phyloP scores from a whole-genome alignment of 2,888 invertebrate genomes.

The Hydrotaea cyrtoneurina region DNA sequence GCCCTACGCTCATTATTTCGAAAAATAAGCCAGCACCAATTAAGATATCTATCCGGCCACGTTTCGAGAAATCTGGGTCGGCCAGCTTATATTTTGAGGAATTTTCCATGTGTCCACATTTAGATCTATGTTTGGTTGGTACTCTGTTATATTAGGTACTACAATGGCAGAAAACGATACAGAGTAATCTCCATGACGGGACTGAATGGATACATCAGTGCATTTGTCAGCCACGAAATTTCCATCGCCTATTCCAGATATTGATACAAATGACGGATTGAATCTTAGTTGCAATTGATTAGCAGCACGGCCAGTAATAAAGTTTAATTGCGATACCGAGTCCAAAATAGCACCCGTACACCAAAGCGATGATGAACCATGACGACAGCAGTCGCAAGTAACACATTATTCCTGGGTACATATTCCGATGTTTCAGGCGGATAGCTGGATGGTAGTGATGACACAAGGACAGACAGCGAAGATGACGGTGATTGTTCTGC shows the following conservation, averaged over 20 bases:
- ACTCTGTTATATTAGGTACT: constrained; percentile 62
- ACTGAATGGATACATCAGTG: constrained; percentile 31
- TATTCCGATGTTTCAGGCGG: no score
- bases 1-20: constrained; percentile 65
- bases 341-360: constrained; percentile 25
- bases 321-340: constrained; percentile 49
- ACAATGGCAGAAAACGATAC: constrained; percentile 57
- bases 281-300: constrained; percentile 42
- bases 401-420: no score
- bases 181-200: background rate
- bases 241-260: constrained; percentile 56
- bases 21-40: constrained; percentile 68
- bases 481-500: no score
- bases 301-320: constrained; percentile 33
- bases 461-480: constrained; percentile 41
- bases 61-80: constrained; percentile 63
- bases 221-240: constrained; percentile 35
- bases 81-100: constrained; percentile 63
- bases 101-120: constrained; percentile 57
- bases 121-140: constrained; percentile 63
- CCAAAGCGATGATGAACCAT: constrained; percentile 24
- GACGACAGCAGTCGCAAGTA: constrained; percentile 53
- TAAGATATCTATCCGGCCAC: constrained; percentile 59
- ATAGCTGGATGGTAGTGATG: no score
- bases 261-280: constrained; percentile 11